These are phyloP conservation scores for Synanthedon vespiformis DNA, from an alignment of 2,888 invertebrate species.

Conservation along the genomic window DNA sequence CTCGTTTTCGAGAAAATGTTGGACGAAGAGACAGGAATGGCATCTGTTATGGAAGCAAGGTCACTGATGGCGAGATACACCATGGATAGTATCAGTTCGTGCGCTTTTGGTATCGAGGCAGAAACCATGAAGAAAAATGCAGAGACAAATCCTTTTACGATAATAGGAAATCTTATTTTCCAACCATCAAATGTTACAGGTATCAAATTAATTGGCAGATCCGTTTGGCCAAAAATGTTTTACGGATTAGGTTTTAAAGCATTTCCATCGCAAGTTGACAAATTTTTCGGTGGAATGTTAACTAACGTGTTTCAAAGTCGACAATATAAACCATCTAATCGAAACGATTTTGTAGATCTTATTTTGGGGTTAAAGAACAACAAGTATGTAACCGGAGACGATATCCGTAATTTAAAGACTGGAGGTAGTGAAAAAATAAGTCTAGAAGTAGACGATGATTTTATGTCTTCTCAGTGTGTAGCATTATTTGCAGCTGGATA, in stretches of 20 bases:
- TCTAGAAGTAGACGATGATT: conserved; percentile 28
- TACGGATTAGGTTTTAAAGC: conserved; percentile 24
- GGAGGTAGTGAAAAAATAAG: conserved; percentile 4
- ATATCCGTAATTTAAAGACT: conserved; percentile 20
- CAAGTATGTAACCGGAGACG: conserved; percentile 26
- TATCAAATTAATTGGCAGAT: conserved; percentile 17
- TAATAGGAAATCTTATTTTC: conserved; percentile 25
- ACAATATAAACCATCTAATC: conserved; percentile 18
- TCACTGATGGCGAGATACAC: conserved; percentile 29
- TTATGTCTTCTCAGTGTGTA: conserved; percentile 54
- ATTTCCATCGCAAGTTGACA: too few relatives aligned
- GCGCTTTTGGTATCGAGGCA: conserved; percentile 39
- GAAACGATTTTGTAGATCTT: conserved; percentile 40
- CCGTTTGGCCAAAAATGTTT: conserved; percentile 39
- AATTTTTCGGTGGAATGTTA: too few relatives aligned
- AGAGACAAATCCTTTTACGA: conserved; percentile 22
- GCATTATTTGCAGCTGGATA: conserved; percentile 51
- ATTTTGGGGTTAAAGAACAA: conserved; percentile 26
- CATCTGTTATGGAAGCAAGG: conserved; percentile 20
- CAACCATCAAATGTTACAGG: conserved; percentile 18
- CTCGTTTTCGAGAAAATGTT: conserved; percentile 25
- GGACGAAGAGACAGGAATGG: conserved; percentile 13
- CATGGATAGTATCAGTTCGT: conserved; percentile 37
- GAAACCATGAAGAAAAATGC: conserved; percentile 21
- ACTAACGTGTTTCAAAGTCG: conserved; percentile 5